phyloP scores from a whole-genome alignment of 1,140 invertebrate species.

The Phenacoccus solenopsis region DNA sequence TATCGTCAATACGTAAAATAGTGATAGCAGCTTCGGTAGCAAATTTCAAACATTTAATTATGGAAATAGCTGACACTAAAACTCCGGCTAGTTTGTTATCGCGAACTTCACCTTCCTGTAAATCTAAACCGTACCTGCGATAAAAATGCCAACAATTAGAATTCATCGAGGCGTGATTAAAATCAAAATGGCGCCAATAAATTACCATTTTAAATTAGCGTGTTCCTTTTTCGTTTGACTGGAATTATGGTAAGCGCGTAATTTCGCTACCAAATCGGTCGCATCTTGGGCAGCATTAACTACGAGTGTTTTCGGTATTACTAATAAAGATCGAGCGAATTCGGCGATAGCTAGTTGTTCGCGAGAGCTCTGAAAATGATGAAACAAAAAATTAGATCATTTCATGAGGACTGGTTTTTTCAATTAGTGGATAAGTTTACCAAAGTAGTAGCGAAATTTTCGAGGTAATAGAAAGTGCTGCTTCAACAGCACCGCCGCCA shows the following conservation, averaged over 20 bases:
- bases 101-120: conserved; percentile 73
- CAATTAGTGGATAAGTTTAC: conserved; percentile 37
- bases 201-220: conserved; percentile 78
- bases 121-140: conserved; percentile 75
- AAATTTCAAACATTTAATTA: conserved; percentile 97
- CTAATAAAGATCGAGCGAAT: conserved; percentile 91
- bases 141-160: neutral
- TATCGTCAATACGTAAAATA: conserved; percentile 97
- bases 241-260: conserved; percentile 95
- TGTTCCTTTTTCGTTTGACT: conserved; percentile 90
- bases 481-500: conserved; percentile 96
- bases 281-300: conserved; percentile 98
- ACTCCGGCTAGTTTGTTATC: conserved; percentile 94
- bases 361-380: conserved; percentile 62
- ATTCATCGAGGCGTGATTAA: neutral
- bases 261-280: conserved; percentile 92
- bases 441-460: conserved; percentile 98
- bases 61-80: conserved; percentile 93
- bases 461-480: conserved; percentile 96
- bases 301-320: conserved; percentile 96
- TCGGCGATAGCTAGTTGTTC: conserved; percentile 98
- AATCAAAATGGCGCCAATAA: conserved; percentile 10
- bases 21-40: conserved; percentile 99
- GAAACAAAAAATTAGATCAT: conserved; percentile 21
- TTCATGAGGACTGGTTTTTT: neutral